Conservation (phyloP, 2,113 vertebrate species). For the Rana temporaria region DNA sequence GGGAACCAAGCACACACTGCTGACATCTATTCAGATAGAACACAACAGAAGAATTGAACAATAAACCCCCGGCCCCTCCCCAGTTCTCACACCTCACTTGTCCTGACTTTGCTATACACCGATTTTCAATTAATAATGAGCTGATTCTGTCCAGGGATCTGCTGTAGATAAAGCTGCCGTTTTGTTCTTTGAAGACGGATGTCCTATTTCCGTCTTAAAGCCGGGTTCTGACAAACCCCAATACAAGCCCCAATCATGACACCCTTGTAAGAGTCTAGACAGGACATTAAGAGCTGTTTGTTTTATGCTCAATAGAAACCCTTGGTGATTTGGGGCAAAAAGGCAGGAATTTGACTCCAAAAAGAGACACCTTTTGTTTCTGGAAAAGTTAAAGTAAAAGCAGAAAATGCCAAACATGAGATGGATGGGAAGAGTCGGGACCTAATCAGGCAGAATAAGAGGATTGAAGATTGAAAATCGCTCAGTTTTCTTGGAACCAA, state of each 20-base stretch:
- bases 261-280: constrained; percentile 55
- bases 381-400: constrained; percentile 44
- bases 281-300: constrained; percentile 52
- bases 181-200: constrained; percentile 51
- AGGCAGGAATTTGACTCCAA: constrained; percentile 51
- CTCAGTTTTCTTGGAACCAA: not conserved
- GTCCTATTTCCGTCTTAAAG: constrained; percentile 42
- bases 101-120: constrained; percentile 8
- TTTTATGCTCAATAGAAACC: constrained; percentile 54
- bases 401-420: constrained; percentile 37
- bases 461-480: constrained; percentile 23
- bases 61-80: constrained; percentile 2
- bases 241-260: constrained; percentile 45
- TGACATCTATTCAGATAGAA: not conserved
- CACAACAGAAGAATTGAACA: not conserved
- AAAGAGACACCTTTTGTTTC: constrained; percentile 43
- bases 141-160: constrained; percentile 32
- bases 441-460: constrained; percentile 48
- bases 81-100: constrained; percentile 40
- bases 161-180: constrained; percentile 25
- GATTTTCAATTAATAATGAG: constrained; percentile 42
- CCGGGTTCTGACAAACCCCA: constrained; percentile 45
- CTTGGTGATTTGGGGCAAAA: constrained; percentile 51
- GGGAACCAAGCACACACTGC: not conserved
- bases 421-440: constrained; percentile 44